Base-by-base conservation (phyloP, 2,888 invertebrate genomes). In the Byasa hedistus region DNA sequence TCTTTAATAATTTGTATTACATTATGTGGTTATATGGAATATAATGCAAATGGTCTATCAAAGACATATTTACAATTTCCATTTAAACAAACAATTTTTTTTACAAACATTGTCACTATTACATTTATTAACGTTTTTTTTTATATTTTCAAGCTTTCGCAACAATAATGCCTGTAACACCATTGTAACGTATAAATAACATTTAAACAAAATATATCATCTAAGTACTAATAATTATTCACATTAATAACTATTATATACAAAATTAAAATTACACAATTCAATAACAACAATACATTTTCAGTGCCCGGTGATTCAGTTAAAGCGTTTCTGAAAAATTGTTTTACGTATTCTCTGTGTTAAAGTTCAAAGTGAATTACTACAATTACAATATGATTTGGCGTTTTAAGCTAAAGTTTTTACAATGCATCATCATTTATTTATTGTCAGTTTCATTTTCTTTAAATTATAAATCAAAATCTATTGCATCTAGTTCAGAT, bases 221-320 rank as follows among this genome's bases (percentile, higher is more conserved):
- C 21, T 55, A 61, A 39, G n/a, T 48, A 55, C 39, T 24, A 23
- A 44, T 24, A 19, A 54, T 51, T 55, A 23, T 39, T 12, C 39
- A 59, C 58, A 62, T 15, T 55, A 2, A 55, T 44, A 23, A 55
- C 32, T 62, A 44, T 56, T 62, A 48, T n/a, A 4, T 48, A 57
- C 32, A 55, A 8, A 66, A 66, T 51, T 54, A 15, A 54, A 54
- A 54, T 54, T 15, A 54, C 22, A 22, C n/a, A 23, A n/a, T 12
- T 7, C 21, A 19, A 51, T 23, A 23, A 22, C 22, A 54, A 22
- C 52, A 22, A 54, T 22, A 12, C 21, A n/a, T 22, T 52, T 52
- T 52, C 52, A 52, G 52, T 54, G 52, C 12, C 1, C 52, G 1
- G 48, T 19, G 19, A n/a, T 44, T 19, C 48, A 48, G n/a, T n/a